Evolutionary conservation across 1,140 invertebrate species (phyloP).

Genomic region (Bombyx mori): ASM3026992v2 NC_085116.1:9198001-9198500

Average conservation of each 20-base stretch:
- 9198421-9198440: conserved; percentile 59
- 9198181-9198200: no score
- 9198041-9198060: conserved; percentile 1
- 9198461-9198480: not conserved
- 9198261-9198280: no score
- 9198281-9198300: no score
- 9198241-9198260: no score
- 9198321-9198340: not conserved
- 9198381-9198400: conserved; percentile 10
- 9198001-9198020: conserved; percentile 34
- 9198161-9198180: no score
- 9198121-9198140: no score
- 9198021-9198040: conserved; percentile 24
- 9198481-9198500: not conserved
- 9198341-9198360: conserved; percentile 6
- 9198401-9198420: conserved; percentile 23
- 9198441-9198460: conserved; percentile 44
- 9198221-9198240: no score
- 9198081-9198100: not conserved
- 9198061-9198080: not conserved
- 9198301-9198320: no score
- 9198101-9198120: no score
- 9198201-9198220: no score
- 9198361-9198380: conserved; percentile 33
- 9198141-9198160: no score